Evolutionary conservation across 2,797 vertebrate genomes (phyloP), one percentile per base, ranked within the genome.

Genomic region (Crenuchus spilurus): DNA sequence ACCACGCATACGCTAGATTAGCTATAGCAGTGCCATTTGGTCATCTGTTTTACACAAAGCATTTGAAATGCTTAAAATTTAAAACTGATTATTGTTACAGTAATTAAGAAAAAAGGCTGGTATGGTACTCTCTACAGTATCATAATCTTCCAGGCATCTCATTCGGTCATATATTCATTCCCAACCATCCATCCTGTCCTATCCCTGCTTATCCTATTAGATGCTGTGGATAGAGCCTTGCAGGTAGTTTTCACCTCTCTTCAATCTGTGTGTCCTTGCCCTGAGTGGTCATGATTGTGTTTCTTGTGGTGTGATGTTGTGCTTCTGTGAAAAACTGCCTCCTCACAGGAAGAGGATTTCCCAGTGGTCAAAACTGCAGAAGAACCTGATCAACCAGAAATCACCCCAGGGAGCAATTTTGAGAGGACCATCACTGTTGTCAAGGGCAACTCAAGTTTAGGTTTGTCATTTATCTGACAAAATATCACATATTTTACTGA

Each of bases 371-470:
- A 90, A 75, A 87, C 81, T 0, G 51, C 63, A 6, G 88, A 88
- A 46, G 85, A 83, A 2, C 49, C 35, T 1, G 86, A 87, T 77
- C 81, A 90, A 79, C 79, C 84, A 39, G 71, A 22, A 2, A 26
- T 83, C 84, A 85, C 88, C 74, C 81, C 87, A 0, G 92, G 86
- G 86, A 95, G 88, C 82, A 85, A 83, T 35, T 96, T 94, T 79
- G 94, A 96, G 89, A 96, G 93, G 87, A 97, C 94, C 16, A 96
- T 99, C 86, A 93, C 89, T 64, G 94, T 99, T 77, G 94, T 94
- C 88, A 99, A 96, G 94, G 97, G 97, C 92, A 98, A 94, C 92
- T 96, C 95, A 85, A 98, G 96, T 86, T 92, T 99, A 37, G 98
- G 97, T 98, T 89, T 85, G 90, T 90, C 72, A 82, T 80, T n/a